Base-by-base conservation (phyloP, 2,113 vertebrate species). In the Agelaius phoeniceus region DNA sequence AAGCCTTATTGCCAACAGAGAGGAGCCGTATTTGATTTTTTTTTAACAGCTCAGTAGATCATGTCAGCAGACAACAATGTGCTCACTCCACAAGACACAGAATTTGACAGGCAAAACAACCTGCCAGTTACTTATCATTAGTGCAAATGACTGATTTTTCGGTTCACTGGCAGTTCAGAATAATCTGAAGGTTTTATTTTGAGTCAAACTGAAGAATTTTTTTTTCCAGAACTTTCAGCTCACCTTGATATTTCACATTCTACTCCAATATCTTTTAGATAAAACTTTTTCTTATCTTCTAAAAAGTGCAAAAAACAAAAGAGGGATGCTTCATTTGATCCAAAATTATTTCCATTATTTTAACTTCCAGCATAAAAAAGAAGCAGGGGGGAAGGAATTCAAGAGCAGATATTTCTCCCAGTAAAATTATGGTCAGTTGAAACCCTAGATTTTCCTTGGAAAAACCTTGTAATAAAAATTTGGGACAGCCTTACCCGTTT, bases 71-170 rank as follows among this genome's bases (percentile, higher is more conserved):
- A 96, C 93, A 96, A 94, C 82, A 96, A 96, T 95, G 93, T 95
- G 94, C 95, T 94, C 95, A 96, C 90, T 96, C 93, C 78, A 94
- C 71, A 97, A 96, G 95, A 96, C 94, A 96, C 94, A 96, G 93
- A 97, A 96, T 97, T 97, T 97, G 95, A 95, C 96, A 97, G 93
- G 96, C 95, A 97, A 96, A 96, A 96, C 91, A 96, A 97, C 90
- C 91, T 97, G 94, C 90, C 96, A 96, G 96, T 96, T 96, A 96
- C 95, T 97, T 95, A 96, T 96, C 94, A 94, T 96, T 95, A 96
- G 94, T 95, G 91, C 93, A 97, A 96, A 96, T 97, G 94, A 94
- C 90, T 95, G 95, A 94, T 96, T 97, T 96, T 96, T 94, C 30
- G 87, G 96, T 96, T 97, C 96, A 97, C 89, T 0, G 84, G 89